phyloP scores from a whole-genome alignment of 2,113 vertebrate species.

The Osmerus eperlanus region DNA sequence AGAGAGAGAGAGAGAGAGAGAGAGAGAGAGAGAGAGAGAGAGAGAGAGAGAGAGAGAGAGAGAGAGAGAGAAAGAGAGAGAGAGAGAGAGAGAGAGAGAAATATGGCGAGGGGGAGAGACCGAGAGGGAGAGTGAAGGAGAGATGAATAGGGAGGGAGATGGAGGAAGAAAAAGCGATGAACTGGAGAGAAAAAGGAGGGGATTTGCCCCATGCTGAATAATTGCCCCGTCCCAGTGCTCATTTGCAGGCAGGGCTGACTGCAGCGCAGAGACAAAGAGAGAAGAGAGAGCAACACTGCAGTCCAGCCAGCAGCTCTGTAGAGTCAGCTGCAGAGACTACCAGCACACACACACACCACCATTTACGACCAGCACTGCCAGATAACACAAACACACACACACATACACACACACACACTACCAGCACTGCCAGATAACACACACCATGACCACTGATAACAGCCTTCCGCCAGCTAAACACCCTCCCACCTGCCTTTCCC shows the following conservation, averaged over 20 bases:
- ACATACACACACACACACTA: too few species aligned
- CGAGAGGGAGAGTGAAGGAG: constrained; percentile 4
- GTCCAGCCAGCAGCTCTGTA: not conserved
- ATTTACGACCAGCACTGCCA: not conserved
- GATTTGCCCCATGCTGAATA: constrained; percentile 55
- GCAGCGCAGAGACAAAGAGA: not conserved
- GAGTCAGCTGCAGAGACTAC: not conserved
- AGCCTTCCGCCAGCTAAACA: too few species aligned
- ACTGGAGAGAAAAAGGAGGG: not conserved
- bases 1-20: not conserved
- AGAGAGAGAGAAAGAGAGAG: constrained; percentile 1
- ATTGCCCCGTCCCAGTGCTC: constrained; percentile 58
- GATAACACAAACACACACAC: too few species aligned
- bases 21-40: not conserved
- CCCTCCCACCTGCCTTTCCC: too few species aligned
- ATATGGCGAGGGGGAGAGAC: not conserved
- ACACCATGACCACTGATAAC: too few species aligned
- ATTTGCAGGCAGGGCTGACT: constrained; percentile 59
- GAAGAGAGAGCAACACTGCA: not conserved
- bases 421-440: too few species aligned
- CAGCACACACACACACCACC: not conserved
- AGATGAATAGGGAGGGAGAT: not conserved
- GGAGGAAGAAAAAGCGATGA: not conserved
- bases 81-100: constrained; percentile 13
- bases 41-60: not conserved